phyloP scores from a whole-genome alignment of 2,888 invertebrate genomes.

The Dryobotodes eremita region DNA sequence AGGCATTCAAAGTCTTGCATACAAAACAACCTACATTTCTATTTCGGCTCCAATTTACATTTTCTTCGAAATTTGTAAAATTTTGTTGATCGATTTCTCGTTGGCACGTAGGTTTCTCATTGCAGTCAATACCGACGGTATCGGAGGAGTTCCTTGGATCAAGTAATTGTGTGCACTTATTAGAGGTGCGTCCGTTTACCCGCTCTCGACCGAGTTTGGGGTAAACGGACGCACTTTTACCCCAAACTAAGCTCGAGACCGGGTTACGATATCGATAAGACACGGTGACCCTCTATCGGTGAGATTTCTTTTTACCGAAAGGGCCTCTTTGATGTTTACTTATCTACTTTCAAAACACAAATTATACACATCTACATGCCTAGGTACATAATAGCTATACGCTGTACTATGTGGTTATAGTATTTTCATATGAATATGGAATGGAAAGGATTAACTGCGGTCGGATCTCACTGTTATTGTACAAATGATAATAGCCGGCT shows the following conservation, averaged over 20 bases:
- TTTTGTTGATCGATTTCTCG: slow-evolving; percentile 24
- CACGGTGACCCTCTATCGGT: slow-evolving; percentile 77
- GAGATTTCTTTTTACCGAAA: slow-evolving; percentile 76
- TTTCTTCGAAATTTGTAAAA: slow-evolving; percentile 48
- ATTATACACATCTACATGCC: slow-evolving; percentile 13
- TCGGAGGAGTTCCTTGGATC: neutral
- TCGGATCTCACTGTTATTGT: slow-evolving; percentile 22
- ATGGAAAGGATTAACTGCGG: slow-evolving; percentile 18
- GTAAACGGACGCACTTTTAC: too few species aligned
- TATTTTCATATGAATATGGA: slow-evolving; percentile 37
- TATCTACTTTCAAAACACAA: slow-evolving; percentile 26
- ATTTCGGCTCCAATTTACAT: slow-evolving; percentile 45
- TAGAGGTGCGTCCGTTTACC: slow-evolving; percentile 74
- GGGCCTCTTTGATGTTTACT: slow-evolving; percentile 63
- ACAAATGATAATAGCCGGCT: slow-evolving; percentile 15
- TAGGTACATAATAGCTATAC: slow-evolving; percentile 4
- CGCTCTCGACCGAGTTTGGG: too few species aligned
- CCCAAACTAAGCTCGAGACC: slow-evolving; percentile 60
- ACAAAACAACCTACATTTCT: slow-evolving; percentile 53
- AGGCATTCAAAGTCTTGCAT: slow-evolving; percentile 58
- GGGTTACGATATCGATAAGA: slow-evolving; percentile 82
- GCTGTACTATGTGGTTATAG: neutral
- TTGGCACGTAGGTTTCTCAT: slow-evolving; percentile 16
- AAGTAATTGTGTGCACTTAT: slow-evolving; percentile 64
- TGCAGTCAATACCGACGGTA: slow-evolving; percentile 5